These are phyloP conservation scores for Chiridota heheva DNA, from an alignment of 35 echinoderm and acorn worm genomes.

Conservation along the genomic window DNA sequence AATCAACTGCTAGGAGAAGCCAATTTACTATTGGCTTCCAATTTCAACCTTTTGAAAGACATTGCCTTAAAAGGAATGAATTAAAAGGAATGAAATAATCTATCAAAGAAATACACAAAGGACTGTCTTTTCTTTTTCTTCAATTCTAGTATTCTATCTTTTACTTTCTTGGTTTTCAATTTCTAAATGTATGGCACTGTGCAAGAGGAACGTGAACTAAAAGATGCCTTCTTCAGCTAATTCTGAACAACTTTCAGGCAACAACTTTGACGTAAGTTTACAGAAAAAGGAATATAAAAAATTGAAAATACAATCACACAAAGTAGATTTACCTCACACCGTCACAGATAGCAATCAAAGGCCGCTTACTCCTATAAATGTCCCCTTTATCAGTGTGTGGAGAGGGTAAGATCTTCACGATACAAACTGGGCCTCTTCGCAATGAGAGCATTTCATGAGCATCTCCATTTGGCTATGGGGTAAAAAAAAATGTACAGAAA, in stretches of 20 bases:
- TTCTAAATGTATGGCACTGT: no score
- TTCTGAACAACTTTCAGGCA: background rate
- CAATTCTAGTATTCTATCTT: no score
- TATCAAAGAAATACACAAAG: no score
- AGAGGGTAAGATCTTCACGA: slow-evolving; percentile 67
- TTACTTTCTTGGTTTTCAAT: no score
- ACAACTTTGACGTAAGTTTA: background rate
- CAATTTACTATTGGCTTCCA: no score
- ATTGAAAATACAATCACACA: background rate
- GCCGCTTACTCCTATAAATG: slow-evolving; percentile 69
- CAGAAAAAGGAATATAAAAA: background rate
- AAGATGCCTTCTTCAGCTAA: background rate
- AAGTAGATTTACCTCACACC: slow-evolving; percentile 68
- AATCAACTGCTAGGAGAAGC: no score
- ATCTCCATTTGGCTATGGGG: slow-evolving; percentile 77
- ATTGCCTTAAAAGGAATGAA: no score
- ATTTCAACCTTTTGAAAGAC: no score
- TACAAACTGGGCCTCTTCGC: slow-evolving; percentile 76
- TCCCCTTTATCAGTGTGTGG: slow-evolving; percentile 38
- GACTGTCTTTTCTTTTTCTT: no score
- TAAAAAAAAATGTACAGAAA: slow-evolving; percentile 4
- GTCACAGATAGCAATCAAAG: slow-evolving; percentile 85
- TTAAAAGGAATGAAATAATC: no score
- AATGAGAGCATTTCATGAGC: slow-evolving; percentile 90
- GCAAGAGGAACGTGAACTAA: no score